Evolutionary conservation across 64 coral and sea anemone species (phyloP).

Genomic region (Montipora sp.): DNA sequence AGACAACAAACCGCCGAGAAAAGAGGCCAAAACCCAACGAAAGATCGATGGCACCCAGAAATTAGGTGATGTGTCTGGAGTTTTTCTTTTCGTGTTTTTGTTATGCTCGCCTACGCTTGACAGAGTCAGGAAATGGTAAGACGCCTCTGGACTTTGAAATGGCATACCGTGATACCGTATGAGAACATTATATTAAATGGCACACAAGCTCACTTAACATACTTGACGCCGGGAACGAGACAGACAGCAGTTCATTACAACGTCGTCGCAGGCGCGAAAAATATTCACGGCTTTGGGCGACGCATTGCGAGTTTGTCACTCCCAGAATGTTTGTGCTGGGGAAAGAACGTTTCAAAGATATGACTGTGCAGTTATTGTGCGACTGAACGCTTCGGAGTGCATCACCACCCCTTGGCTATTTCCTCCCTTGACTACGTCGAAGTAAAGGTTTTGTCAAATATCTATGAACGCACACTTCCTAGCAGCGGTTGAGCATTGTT

Average conservation of each 20-base stretch:
- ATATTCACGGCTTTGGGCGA: neutral
- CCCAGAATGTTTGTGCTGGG: neutral
- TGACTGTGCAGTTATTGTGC: conserved; percentile 16
- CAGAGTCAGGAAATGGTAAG: neutral
- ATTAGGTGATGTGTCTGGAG: neutral
- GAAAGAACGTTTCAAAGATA: neutral
- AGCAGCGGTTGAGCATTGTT: neutral
- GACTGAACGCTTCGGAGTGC: neutral
- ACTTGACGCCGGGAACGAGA: neutral
- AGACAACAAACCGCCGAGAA: neutral
- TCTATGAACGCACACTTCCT: neutral
- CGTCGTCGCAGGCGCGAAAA: neutral
- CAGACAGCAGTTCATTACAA: conserved; percentile 16
- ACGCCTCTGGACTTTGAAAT: neutral
- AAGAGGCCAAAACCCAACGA: neutral
- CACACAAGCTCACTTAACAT: conserved; percentile 35
- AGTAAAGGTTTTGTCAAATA: neutral
- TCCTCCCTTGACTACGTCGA: neutral
- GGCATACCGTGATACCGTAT: neutral
- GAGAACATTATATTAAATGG: neutral
- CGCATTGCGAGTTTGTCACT: neutral
- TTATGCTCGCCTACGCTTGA: conserved; percentile 47
- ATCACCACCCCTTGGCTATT: neutral
- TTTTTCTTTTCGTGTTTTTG: neutral
- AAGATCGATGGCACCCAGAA: neutral